A percentile compares a stretch with the other conserved stretches of the same genome.
Evolutionary conservation across 2,797 vertebrate species (phyloP).

Genomic region (Chelonia mydas): DNA sequence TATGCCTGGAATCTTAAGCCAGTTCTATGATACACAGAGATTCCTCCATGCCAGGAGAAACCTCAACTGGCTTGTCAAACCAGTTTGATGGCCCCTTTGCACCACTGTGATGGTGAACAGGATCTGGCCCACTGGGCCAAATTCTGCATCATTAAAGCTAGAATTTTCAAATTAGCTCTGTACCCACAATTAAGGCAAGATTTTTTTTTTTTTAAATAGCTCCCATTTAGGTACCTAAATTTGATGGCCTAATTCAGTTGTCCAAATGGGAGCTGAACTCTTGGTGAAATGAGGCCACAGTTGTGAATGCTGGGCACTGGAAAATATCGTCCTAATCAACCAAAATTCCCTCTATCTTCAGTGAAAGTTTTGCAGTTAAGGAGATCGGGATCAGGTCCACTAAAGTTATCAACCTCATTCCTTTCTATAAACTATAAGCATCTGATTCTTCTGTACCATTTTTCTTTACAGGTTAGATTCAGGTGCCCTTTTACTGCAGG

Average conservation of each 20-base stretch:
- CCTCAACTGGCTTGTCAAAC: neutral
- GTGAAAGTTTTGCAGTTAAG: neutral
- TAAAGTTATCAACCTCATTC: neutral
- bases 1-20: neutral
- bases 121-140: neutral
- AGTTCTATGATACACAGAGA: neutral
- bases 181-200: neutral
- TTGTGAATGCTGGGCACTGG: neutral
- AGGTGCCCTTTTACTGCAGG: slow-evolving; percentile 55
- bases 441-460: neutral
- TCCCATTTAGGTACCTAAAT: neutral
- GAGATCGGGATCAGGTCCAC: neutral
- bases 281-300: neutral
- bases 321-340: neutral
- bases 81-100: neutral
- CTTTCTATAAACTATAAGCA: neutral
- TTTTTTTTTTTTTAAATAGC: neutral
- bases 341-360: neutral
- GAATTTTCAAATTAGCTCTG: neutral
- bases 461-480: neutral
- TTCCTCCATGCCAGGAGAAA: neutral
- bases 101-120: neutral
- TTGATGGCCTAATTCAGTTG: neutral
- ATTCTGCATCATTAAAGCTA: neutral
- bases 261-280: neutral